Percentiles rank a stretch among this genome's conserved stretches.
Conservation (phyloP, 23 tunicate species). For the Clavelina lepadiformis region DNA sequence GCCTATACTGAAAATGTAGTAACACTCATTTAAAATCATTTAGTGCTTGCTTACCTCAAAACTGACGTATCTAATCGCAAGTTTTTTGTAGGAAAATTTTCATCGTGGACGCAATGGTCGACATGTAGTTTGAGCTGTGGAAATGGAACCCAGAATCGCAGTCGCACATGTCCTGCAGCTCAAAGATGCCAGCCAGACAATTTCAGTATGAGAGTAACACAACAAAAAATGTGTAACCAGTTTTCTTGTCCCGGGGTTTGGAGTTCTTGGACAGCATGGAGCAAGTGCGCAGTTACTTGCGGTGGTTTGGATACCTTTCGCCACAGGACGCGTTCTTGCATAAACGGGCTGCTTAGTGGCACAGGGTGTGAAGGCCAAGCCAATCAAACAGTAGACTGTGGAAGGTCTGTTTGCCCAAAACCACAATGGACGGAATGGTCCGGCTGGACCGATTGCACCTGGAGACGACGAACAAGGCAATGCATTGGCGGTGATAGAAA, state of each 20-base stretch:
- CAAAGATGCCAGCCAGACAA: constrained; percentile 13
- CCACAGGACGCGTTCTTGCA: constrained; percentile 14
- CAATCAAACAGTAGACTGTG: constrained; percentile 26
- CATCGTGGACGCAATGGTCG: constrained; percentile 12
- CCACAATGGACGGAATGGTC: constrained; percentile 43
- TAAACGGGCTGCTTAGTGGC: constrained; percentile 8
- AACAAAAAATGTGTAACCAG: constrained; percentile 9
- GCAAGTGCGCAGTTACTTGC: constrained; percentile 47
- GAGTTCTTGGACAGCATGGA: constrained; percentile 61
- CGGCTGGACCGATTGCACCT: constrained; percentile 44
- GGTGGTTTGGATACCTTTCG: constrained; percentile 33
- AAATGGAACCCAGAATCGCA: constrained; percentile 5
- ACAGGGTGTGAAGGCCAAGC: constrained; percentile 25
- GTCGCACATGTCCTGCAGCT: constrained; percentile 1
- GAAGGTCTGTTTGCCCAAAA: constrained; percentile 23
- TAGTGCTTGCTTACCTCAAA: too few relatives aligned
- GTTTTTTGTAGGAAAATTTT: constrained; percentile 2
- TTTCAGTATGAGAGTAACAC: background rate
- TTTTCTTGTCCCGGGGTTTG: constrained; percentile 27
- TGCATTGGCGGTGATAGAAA: constrained; percentile 34
- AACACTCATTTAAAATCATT: too few relatives aligned
- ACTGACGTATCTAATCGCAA: background rate
- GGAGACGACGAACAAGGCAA: constrained; percentile 13
- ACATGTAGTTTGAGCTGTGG: constrained; percentile 22
- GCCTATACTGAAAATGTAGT: too few relatives aligned